Base-by-base conservation (phyloP, 2,113 vertebrate species). In the Puffinus mauretanicus region DNA sequence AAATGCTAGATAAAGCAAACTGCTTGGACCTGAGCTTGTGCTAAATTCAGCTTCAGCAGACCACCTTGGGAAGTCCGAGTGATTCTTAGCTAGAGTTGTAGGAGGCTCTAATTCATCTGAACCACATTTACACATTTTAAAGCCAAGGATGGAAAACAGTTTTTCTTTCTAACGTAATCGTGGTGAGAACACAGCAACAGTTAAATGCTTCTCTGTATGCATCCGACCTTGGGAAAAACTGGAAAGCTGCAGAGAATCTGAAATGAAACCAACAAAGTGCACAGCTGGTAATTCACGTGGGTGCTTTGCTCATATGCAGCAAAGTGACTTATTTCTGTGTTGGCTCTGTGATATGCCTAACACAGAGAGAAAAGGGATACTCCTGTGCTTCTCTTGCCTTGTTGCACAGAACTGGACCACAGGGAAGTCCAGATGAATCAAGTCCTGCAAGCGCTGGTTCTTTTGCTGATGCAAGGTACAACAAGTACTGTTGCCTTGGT, bases 391-490 rank as follows among this genome's bases (percentile, higher is more conserved):
- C 70, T 90, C 13, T 40, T 76, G 52, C 42, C 26, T 62, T 29
- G 2, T 51, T 62, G 42, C 29, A 51, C 10, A 71, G 65, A 77
- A 77, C 10, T 16, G 10, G 21, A 42, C 8, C 24, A 24, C 27
- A 65, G 13, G 55, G 10, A 65, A 47, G 9, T 30, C 8, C 15
- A 44, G 16, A 14, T 55, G 10, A 77, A 69, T n/a, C 7, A 79
- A 67, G 11, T 18, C 26, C 19, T 66, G 22, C 7, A 34, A 2
- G 1, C 1, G 1, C 7, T 38, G 6, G 7, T 76, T 60, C 55
- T 79, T 89, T 54, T 73, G 18, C 18, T 47, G n/a, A 25, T 55
- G 21, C 4, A 61, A 57, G 14, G 11, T 44, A 44, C 44, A 44
- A 46, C 17, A 10, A 46, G 29, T 34, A 40, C 10, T 32, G 7